Percentiles rank a stretch among this genome's conserved stretches.
Evolutionary conservation across 2,797 vertebrate genomes (phyloP).

Genomic region (Pangasius macronema): DNA sequence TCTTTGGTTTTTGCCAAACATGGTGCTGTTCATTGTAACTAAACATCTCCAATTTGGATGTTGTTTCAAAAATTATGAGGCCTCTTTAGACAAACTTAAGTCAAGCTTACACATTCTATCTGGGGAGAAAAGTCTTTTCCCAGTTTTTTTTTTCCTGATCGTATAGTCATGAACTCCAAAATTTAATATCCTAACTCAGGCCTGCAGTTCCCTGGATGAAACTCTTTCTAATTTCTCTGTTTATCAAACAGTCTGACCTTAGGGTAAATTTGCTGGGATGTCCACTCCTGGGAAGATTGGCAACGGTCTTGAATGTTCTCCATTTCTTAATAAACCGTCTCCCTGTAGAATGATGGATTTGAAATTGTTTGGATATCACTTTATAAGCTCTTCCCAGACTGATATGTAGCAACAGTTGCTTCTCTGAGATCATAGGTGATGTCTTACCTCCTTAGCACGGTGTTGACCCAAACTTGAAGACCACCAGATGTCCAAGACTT

Average conservation of each 20-base stretch:
- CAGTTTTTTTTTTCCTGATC: neutral
- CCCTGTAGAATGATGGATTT: neutral
- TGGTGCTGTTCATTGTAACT: neutral
- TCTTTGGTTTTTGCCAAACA: neutral
- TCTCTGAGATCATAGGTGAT: neutral
- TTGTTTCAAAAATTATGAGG: no score
- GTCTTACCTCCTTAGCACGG: neutral
- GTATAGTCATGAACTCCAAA: neutral
- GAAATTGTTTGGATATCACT: neutral
- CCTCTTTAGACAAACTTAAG: neutral
- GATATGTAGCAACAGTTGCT: neutral
- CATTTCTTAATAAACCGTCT: constrained; percentile 8
- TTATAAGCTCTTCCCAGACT: neutral
- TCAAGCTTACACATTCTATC: neutral
- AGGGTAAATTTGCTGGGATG: neutral
- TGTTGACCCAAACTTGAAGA: neutral
- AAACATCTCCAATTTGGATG: neutral
- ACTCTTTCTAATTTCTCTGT: neutral
- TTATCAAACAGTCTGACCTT: constrained; percentile 1
- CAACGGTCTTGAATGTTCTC: neutral
- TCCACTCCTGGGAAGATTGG: neutral
- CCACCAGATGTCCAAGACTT: constrained; percentile 1
- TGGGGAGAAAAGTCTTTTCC: neutral
- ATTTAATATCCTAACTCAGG: neutral
- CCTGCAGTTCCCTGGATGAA: neutral